phyloP scores from a whole-genome alignment of 1,140 invertebrate genomes.

The Neodiprion fabricii region DNA sequence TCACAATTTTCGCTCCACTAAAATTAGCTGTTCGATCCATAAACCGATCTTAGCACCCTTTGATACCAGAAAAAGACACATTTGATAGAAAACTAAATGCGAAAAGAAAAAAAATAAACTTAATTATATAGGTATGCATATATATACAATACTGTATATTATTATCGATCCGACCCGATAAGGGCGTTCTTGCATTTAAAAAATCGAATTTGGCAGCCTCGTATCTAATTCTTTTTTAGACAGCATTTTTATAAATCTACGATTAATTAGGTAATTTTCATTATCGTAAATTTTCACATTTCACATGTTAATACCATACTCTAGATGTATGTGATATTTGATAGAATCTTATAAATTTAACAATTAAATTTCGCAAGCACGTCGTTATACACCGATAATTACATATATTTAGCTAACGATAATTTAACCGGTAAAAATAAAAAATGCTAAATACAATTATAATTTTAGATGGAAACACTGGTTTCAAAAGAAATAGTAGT shows the following conservation, averaged over 20 bases:
- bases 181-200: conserved; percentile 18
- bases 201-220: background rate
- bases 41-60: conserved; percentile 46
- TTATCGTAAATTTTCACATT: background rate
- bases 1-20: conserved; percentile 51
- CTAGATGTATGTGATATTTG: too few relatives aligned
- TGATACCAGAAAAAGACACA: conserved; percentile 53
- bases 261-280: background rate
- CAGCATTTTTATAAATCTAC: conserved; percentile 14
- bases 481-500: too few relatives aligned
- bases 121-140: conserved; percentile 15
- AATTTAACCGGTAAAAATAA: too few relatives aligned
- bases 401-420: too few relatives aligned
- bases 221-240: conserved; percentile 1
- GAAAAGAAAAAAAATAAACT: conserved; percentile 23
- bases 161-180: background rate
- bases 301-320: too few relatives aligned
- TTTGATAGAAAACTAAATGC: conserved; percentile 49
- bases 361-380: too few relatives aligned
- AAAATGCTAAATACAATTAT: too few relatives aligned
- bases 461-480: too few relatives aligned
- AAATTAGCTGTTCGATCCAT: conserved; percentile 40
- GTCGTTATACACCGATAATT: too few relatives aligned
- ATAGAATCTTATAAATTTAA: too few relatives aligned
- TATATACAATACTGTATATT: conserved; percentile 12